These are phyloP conservation scores for Pterocles gutturalis DNA, from an alignment of 2,113 vertebrate genomes.

Conservation along the genomic window DNA sequence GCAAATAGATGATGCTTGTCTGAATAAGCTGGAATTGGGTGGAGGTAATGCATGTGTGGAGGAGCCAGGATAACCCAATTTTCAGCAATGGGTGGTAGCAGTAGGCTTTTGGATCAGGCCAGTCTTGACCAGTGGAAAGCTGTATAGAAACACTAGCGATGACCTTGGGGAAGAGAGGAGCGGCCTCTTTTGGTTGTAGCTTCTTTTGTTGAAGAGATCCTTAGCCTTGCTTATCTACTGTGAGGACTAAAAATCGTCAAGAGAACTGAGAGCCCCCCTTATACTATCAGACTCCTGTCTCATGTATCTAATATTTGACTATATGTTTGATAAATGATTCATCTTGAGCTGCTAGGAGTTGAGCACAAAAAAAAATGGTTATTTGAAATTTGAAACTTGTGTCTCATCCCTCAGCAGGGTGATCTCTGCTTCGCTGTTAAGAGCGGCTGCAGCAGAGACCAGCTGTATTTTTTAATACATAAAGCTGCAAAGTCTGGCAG, in stretches of 20 bases:
- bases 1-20: neutral
- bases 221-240: neutral
- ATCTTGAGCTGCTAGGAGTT: neutral
- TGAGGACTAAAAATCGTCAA: neutral
- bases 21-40: neutral
- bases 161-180: neutral
- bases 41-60: neutral
- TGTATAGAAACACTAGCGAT: neutral
- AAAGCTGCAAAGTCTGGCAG: neutral
- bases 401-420: neutral
- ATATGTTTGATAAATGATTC: neutral
- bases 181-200: neutral
- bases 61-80: neutral
- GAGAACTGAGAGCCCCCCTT: neutral
- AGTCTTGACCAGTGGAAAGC: neutral
- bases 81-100: neutral
- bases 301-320: neutral
- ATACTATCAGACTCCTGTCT: neutral
- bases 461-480: neutral
- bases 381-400: neutral
- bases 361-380: neutral
- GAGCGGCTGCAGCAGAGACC: rapidly evolving
- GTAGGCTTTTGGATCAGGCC: neutral
- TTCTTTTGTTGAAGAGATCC: neutral
- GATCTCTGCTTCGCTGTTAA: neutral